Base-by-base conservation (phyloP, 1,140 invertebrate genomes). In the Penaeus chinensis region DNA sequence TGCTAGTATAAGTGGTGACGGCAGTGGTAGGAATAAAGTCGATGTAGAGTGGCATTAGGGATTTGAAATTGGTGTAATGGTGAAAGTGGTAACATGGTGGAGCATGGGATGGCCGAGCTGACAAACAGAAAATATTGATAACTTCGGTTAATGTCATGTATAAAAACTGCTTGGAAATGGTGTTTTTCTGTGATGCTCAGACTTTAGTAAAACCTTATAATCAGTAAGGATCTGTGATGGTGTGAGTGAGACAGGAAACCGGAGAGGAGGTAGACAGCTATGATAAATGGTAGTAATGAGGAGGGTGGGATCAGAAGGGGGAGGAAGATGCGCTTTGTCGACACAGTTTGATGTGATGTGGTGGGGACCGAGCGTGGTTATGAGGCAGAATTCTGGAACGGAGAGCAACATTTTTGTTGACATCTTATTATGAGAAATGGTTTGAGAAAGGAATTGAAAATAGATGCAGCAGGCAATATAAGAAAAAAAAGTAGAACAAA, bases 1-100 rank as follows among this genome's bases (percentile, higher is more conserved):
- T 65, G 42, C 32, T 82, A 47, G 60, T 82, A 79, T 71, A 76
- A 42, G 60, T 62, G 79, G 79, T 77, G 80, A 22, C 61, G 85
- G 20, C 7, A 42, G 24, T 62, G 82, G 62, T 84, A 62, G 76
- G 42, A 61, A 24, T 37, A 18, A n/a, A 54, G 54, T 54, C 54
- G 54, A 11, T 54, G 54, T 54, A 54, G 16, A 54, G 11, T 54
- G 54, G 54, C 16, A 2, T 54, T 54, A 16, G 54, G 7, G 54
- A 54, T 54, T 54, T 54, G 54, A 54, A 54, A 54, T 54, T 54
- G 54, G 54, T 54, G 16, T 54, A 54, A 54, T 13, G 54, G 54
- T 54, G 54, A 54, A 16, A 54, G 10, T 54, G 16, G 54, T 54
- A 54, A 16, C 54, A 54, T 54, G 54, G 54, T 54, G 54, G 1